Evolutionary conservation across 2,113 vertebrate genomes (phyloP).

Genomic region (Istiophorus platypterus): DNA sequence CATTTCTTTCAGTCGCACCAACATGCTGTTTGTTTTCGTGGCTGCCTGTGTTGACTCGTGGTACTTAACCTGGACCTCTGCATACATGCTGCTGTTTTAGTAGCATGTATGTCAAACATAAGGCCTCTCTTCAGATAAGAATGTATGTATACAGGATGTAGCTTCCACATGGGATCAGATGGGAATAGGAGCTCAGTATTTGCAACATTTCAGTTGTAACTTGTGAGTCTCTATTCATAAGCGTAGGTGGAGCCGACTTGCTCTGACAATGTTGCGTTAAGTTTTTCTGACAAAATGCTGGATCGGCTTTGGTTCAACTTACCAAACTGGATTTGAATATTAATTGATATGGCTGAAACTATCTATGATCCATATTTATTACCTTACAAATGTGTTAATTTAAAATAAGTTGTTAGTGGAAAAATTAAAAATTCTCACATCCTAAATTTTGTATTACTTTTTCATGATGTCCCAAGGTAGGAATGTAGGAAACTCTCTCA

Average conservation of each 20-base stretch:
- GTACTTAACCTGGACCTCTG: slow-evolving; percentile 35
- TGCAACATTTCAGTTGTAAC: not conserved
- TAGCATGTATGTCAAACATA: slow-evolving; percentile 31
- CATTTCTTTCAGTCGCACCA: slow-evolving; percentile 4
- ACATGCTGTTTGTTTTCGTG: slow-evolving; percentile 32
- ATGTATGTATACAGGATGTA: not conserved
- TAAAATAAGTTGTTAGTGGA: not conserved
- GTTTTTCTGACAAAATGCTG: not conserved
- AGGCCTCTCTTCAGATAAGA: slow-evolving; percentile 46
- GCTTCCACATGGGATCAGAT: not conserved
- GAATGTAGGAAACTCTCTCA: not conserved
- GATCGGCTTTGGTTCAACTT: not conserved
- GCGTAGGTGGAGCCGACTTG: not conserved
- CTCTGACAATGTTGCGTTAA: not conserved
- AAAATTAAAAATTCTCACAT: not conserved
- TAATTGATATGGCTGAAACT: not conserved
- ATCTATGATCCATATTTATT: not conserved
- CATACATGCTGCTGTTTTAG: slow-evolving; percentile 38
- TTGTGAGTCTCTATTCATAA: not conserved
- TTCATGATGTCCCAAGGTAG: not conserved
- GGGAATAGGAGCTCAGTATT: slow-evolving; percentile 23
- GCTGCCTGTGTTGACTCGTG: slow-evolving; percentile 31
- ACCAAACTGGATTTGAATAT: not conserved
- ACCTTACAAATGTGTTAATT: not conserved
- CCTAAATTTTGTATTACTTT: not conserved